These are phyloP conservation scores for Poecilobothrus nobilitatus DNA, from an alignment of 2,888 invertebrate species.

Conservation along the genomic window DNA sequence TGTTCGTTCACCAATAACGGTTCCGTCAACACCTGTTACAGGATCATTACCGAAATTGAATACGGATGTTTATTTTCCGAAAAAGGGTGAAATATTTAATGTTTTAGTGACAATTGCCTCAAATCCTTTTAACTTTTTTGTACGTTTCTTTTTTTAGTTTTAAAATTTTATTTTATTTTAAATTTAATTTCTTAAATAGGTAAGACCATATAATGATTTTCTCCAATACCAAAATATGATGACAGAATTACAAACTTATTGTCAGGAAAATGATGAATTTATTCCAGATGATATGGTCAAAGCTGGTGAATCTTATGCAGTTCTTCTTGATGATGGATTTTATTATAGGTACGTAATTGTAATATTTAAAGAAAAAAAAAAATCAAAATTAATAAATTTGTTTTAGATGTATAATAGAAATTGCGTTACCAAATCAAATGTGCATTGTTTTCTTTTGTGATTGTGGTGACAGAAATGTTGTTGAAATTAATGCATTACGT, in stretches of 20 bases:
- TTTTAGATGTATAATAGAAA: constrained; percentile 5
- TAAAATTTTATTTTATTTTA: neutral
- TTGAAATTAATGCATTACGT: constrained; percentile 49
- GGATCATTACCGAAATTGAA: constrained; percentile 25
- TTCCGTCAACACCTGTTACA: constrained; percentile 26
- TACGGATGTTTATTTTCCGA: constrained; percentile 33
- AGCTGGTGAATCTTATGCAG: constrained; percentile 60
- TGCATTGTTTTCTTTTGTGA: constrained; percentile 53
- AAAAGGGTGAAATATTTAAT: constrained; percentile 53
- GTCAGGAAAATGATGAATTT: constrained; percentile 48
- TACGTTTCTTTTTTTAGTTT: constrained; percentile 22
- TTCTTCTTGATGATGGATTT: constrained; percentile 52
- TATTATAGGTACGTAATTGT: constrained; percentile 62
- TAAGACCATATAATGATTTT: constrained; percentile 46
- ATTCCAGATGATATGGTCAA: constrained; percentile 46
- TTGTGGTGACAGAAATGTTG: constrained; percentile 53
- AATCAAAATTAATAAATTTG: neutral
- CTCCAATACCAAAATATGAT: constrained; percentile 52
- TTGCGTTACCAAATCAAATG: neutral
- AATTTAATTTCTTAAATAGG: constrained; percentile 30
- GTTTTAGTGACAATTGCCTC: constrained; percentile 67
- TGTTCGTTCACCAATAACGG: constrained; percentile 10
- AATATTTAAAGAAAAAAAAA: neutral
- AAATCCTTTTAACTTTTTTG: constrained; percentile 51
- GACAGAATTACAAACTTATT: constrained; percentile 55